phyloP scores from a whole-genome alignment of 2,113 vertebrate genomes.

The Rhea pennata region DNA sequence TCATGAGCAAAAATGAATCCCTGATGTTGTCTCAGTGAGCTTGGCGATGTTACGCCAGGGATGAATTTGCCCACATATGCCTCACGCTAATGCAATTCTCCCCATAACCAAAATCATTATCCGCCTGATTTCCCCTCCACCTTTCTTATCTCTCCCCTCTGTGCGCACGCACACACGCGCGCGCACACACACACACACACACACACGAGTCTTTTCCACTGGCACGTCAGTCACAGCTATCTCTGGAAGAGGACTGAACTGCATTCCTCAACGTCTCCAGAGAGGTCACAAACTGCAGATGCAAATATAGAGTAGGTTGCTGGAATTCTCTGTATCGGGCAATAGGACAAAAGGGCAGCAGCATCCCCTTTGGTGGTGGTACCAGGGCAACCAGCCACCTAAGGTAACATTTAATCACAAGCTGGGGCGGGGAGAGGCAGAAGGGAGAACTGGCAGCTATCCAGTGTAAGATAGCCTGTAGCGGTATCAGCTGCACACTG shows the following conservation, averaged over 20 bases:
- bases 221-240: neutral
- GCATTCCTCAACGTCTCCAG: conserved; percentile 1
- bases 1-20: conserved; percentile 31
- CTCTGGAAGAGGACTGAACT: neutral
- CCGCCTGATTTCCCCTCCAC: conserved; percentile 15
- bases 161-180: neutral
- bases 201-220: neutral
- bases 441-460: neutral
- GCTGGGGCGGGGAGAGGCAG: neutral
- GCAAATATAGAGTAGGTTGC: neutral
- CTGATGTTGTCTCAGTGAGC: neutral
- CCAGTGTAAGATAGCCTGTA: neutral
- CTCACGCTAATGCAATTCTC: neutral
- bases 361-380: neutral
- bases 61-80: conserved; percentile 19
- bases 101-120: conserved; percentile 29
- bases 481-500: neutral
- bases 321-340: neutral
- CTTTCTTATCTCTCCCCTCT: neutral
- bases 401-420: neutral
- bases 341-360: neutral
- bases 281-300: neutral
- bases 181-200: rapidly evolving
- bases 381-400: neutral
- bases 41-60: neutral